Conservation (phyloP, 2,113 vertebrate genomes). For the Zosterops borbonicus region DNA sequence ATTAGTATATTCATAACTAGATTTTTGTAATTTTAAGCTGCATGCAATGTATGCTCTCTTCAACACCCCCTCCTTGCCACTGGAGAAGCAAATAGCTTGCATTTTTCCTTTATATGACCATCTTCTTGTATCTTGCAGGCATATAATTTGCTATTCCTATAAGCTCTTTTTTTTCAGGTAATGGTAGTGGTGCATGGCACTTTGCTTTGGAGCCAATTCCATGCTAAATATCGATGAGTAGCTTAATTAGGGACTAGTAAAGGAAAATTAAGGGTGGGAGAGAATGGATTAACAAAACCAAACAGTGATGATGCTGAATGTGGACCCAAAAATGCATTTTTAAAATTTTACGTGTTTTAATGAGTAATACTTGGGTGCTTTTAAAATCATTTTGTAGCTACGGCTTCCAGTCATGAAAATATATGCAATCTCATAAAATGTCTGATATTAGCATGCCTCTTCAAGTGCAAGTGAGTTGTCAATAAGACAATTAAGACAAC, state of each 20-base stretch:
- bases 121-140: not conserved
- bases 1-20: not conserved
- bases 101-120: not conserved
- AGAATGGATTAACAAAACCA: not conserved
- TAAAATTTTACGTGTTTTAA: not conserved
- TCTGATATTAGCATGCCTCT: constrained; percentile 76
- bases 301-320: not conserved
- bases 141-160: not conserved
- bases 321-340: not conserved
- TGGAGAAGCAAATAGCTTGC: not conserved
- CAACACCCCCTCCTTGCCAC: not conserved
- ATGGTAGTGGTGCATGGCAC: not conserved
- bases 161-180: not conserved
- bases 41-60: not conserved
- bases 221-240: not conserved
- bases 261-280: not conserved
- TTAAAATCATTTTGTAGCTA: constrained; percentile 58
- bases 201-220: constrained; percentile 22
- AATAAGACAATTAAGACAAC: constrained; percentile 81
- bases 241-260: constrained; percentile 11
- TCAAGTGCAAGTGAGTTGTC: constrained; percentile 78
- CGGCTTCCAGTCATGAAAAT: constrained; percentile 68
- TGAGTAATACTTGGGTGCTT: not conserved
- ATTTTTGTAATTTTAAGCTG: not conserved
- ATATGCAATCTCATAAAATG: constrained; percentile 70